Evolutionary conservation across 2,113 vertebrate genomes (phyloP).

Genomic region (Nothocercus nigrocapillus): DNA sequence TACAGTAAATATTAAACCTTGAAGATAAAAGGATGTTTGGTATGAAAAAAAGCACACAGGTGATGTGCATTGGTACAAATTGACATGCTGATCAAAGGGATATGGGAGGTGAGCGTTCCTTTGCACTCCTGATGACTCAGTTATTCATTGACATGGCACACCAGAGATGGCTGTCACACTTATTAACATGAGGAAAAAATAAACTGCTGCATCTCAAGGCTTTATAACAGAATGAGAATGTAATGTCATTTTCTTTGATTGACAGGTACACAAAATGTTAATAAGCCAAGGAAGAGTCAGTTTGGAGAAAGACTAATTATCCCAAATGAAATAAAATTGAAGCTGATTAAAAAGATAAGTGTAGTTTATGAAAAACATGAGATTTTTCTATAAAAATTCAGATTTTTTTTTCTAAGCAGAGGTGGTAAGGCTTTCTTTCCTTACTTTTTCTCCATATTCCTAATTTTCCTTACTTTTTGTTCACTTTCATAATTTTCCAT

Average conservation of each 20-base stretch:
- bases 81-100: background rate
- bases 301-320: background rate
- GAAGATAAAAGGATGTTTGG: background rate
- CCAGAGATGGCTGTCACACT: background rate
- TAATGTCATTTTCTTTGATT: background rate
- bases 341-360: background rate
- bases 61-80: background rate
- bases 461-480: background rate
- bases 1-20: background rate
- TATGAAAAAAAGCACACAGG: background rate
- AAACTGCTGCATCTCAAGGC: background rate
- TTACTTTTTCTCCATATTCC: no score
- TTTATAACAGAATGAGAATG: background rate
- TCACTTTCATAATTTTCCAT: no score
- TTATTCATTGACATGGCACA: background rate
- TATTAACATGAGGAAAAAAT: background rate
- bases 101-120: background rate
- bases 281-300: rapidly evolving
- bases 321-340: background rate
- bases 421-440: background rate
- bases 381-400: background rate
- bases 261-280: background rate
- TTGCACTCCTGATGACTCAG: background rate
- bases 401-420: background rate
- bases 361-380: background rate